Conservation (phyloP, 2,888 invertebrate species). For the Coleophora flavipennella region DNA sequence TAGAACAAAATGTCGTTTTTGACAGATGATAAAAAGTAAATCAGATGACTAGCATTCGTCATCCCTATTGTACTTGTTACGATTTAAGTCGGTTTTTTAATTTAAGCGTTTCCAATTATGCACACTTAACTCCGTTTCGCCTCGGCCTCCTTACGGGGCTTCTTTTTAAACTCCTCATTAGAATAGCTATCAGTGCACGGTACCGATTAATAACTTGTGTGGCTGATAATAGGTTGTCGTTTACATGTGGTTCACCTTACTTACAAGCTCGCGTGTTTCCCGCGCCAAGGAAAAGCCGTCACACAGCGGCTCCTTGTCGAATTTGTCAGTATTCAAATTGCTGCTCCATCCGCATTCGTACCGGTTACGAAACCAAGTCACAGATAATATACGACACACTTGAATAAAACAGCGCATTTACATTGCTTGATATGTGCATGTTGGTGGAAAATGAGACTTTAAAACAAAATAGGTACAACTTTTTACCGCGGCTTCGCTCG, state of each 20-base stretch:
- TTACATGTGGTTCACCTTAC: constrained; percentile 68
- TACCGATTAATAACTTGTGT: constrained; percentile 64
- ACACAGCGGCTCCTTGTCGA: constrained; percentile 28
- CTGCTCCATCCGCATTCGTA: constrained; percentile 37
- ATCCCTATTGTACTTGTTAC: too few relatives aligned
- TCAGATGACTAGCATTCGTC: too few relatives aligned
- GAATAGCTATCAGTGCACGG: constrained; percentile 68
- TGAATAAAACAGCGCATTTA: neutral
- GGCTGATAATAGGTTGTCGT: constrained; percentile 50
- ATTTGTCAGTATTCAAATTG: constrained; percentile 53
- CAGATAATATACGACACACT: constrained; percentile 36
- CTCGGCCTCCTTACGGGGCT: constrained; percentile 61
- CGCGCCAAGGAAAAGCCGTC: constrained; percentile 38
- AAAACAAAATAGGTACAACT: too few relatives aligned
- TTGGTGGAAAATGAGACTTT: neutral
- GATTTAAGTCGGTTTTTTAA: too few relatives aligned
- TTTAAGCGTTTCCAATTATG: constrained; percentile 6
- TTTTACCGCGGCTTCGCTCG: too few relatives aligned
- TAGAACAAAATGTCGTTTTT: too few relatives aligned
- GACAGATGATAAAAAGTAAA: too few relatives aligned
- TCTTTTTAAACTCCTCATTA: constrained; percentile 57
- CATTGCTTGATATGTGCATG: neutral
- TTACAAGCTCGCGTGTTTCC: constrained; percentile 30
- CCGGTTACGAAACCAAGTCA: constrained; percentile 40
- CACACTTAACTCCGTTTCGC: constrained; percentile 46